Conservation (phyloP, 30 jellyfish, hydroid and myxozoan species). For the Turritopsis dohrnii region DNA sequence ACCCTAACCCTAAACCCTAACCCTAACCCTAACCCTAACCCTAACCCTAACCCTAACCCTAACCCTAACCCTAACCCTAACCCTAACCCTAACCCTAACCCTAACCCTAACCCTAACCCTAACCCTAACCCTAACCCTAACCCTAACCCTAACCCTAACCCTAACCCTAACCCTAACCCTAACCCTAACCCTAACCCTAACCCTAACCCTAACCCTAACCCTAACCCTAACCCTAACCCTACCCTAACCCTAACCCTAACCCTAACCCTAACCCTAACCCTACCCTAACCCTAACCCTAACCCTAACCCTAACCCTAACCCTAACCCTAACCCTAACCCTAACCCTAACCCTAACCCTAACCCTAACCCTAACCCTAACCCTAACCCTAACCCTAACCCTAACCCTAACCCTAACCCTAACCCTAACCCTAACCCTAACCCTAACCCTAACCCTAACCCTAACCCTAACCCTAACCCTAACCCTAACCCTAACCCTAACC, state of each 20-base stretch:
- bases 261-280: slow-evolving; percentile 27
- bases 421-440: slow-evolving; percentile 14
- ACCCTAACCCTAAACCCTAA: slow-evolving; percentile 38
- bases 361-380: slow-evolving; percentile 57
- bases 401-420: slow-evolving; percentile 12
- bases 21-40: slow-evolving; percentile 41
- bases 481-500: slow-evolving; percentile 14
- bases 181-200: slow-evolving; percentile 44
- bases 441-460: slow-evolving; percentile 11
- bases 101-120: slow-evolving; percentile 42
- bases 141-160: slow-evolving; percentile 19
- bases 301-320: slow-evolving; percentile 37
- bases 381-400: slow-evolving; percentile 43
- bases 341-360: slow-evolving; percentile 54
- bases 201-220: slow-evolving; percentile 39
- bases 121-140: slow-evolving; percentile 37
- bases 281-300: slow-evolving; percentile 32
- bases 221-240: slow-evolving; percentile 36
- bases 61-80: slow-evolving; percentile 17
- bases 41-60: slow-evolving; percentile 25
- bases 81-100: slow-evolving; percentile 18
- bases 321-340: slow-evolving; percentile 38
- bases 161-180: slow-evolving; percentile 45
- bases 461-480: slow-evolving; percentile 12
- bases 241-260: slow-evolving; percentile 8